These are phyloP conservation scores for Drosophila miranda DNA, from an alignment of 1,140 invertebrate species.

Conservation along the genomic window DNA sequence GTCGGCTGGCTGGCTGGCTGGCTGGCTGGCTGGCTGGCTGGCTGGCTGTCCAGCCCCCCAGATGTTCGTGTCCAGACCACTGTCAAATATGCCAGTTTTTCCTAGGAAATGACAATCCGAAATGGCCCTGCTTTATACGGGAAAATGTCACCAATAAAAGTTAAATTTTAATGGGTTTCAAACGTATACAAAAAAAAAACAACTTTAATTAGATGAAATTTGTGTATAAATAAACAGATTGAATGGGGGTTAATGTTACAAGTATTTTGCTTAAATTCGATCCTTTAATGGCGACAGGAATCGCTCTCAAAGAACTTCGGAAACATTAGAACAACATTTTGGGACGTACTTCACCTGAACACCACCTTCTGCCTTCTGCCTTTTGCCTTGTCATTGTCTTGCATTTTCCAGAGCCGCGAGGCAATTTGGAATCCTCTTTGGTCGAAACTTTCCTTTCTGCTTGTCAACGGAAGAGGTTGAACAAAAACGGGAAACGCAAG, in stretches of 20 bases:
- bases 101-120: too few relatives aligned
- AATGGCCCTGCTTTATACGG: too few relatives aligned
- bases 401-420: slow-evolving; percentile 41
- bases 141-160: too few relatives aligned
- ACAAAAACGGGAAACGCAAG: background rate
- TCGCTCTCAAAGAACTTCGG: slow-evolving; percentile 24
- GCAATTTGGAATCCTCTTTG: slow-evolving; percentile 45
- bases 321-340: slow-evolving; percentile 54
- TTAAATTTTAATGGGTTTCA: too few relatives aligned
- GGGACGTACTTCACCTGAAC: slow-evolving; percentile 19
- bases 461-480: slow-evolving; percentile 52
- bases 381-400: slow-evolving; percentile 24
- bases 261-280: too few relatives aligned
- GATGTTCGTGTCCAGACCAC: background rate
- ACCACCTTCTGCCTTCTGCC: slow-evolving; percentile 4
- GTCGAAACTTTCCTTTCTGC: slow-evolving; percentile 48
- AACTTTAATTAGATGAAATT: too few relatives aligned
- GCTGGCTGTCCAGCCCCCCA: slow-evolving; percentile 20
- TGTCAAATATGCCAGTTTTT: too few relatives aligned
- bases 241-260: too few relatives aligned
- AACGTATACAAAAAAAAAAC: too few relatives aligned
- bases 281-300: too few relatives aligned
- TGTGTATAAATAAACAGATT: too few relatives aligned
- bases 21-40: background rate
- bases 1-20: background rate